phyloP scores from a whole-genome alignment of 2,888 invertebrate species.

The Melinaea menophilus region DNA sequence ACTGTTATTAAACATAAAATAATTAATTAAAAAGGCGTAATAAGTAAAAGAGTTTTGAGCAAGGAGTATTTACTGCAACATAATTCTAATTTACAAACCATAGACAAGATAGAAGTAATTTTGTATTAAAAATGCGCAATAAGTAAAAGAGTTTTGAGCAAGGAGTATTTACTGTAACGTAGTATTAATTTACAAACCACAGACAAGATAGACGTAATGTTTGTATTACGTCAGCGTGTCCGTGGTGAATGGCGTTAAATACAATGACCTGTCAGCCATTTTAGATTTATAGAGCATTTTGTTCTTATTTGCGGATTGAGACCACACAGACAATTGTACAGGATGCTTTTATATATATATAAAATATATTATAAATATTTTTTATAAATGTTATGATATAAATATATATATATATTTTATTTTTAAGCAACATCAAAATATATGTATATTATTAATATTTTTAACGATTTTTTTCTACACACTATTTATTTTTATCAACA shows the following conservation, averaged over 20 bases:
- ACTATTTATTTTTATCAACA: no score
- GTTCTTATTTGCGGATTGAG: constrained; percentile 56
- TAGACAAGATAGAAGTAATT: background rate
- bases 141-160: no score
- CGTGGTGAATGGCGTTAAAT: constrained; percentile 29
- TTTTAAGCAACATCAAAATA: background rate
- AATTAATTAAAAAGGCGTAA: no score
- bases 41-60: no score
- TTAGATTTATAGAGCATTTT: constrained; percentile 63
- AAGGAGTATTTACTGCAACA: no score
- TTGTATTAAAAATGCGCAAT: background rate
- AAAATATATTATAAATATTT: background rate
- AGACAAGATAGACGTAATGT: background rate
- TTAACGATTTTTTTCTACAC: no score
- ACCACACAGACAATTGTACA: constrained; percentile 64
- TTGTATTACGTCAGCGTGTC: constrained; percentile 42
- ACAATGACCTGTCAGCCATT: constrained; percentile 50
- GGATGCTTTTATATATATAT: constrained; percentile 32
- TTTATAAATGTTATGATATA: constrained; percentile 1
- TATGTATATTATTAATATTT: no score
- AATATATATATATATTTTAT: background rate
- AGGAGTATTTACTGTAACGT: no score
- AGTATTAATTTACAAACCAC: no score
- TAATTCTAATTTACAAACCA: no score
- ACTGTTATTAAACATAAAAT: no score